These are phyloP conservation scores for Nyctereutes procyonoides DNA, from an alignment of 2,113 vertebrate genomes.

Conservation along the genomic window DNA sequence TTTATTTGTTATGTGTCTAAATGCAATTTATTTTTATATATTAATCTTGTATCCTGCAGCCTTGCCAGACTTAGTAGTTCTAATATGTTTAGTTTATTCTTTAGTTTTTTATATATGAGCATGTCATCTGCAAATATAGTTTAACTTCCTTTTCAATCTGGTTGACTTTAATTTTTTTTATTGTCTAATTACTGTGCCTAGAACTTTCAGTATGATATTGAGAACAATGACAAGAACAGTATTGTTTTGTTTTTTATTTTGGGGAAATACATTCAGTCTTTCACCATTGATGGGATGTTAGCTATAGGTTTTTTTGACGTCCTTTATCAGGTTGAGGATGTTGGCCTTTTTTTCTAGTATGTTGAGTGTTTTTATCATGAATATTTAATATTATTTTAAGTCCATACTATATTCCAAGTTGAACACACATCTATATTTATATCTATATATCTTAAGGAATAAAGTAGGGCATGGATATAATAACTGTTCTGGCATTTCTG, in stretches of 20 bases:
- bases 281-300: neutral
- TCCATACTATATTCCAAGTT: neutral
- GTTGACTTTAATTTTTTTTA: neutral
- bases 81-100: neutral
- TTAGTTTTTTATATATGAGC: neutral
- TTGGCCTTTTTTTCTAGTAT: neutral
- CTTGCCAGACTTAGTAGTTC: neutral
- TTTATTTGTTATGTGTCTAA: slow-evolving; percentile 16
- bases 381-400: neutral
- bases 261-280: neutral
- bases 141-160: slow-evolving; percentile 21
- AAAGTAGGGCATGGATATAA: neutral
- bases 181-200: neutral
- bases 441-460: neutral
- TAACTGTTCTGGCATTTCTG: neutral
- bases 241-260: neutral
- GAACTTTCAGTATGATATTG: neutral
- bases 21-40: neutral
- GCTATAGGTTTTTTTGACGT: neutral
- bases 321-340: neutral
- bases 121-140: neutral
- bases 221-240: neutral
- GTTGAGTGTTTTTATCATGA: neutral
- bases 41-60: neutral
- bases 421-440: neutral